Conservation (phyloP, 2,797 vertebrate genomes). For the Schizothorax lantsangensis region DNA sequence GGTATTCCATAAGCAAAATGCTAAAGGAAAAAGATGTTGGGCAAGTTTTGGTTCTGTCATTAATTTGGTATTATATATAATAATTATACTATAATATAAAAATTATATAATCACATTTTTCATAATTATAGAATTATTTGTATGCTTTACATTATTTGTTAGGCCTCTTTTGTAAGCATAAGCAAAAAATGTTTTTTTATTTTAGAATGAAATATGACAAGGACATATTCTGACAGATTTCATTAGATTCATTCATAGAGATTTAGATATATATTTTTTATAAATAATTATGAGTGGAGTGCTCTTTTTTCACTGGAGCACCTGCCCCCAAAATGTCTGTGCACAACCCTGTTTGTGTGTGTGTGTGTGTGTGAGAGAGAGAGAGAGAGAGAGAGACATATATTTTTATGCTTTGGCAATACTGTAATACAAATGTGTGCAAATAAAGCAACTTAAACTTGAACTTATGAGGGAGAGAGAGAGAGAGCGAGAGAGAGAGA, state of each 20-base stretch:
- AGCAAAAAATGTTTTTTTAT: not conserved
- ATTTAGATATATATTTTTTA: not conserved
- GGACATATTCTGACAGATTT: not conserved
- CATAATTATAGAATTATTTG: not conserved
- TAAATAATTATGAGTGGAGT: too few species aligned
- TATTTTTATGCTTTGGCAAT: too few species aligned
- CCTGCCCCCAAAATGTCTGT: not conserved
- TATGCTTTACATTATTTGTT: not conserved
- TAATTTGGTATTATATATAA: not conserved
- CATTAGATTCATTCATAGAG: not conserved
- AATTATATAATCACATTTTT: not conserved
- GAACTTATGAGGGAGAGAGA: not conserved
- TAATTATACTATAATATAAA: not conserved
- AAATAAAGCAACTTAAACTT: too few species aligned
- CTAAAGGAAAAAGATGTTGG: not conserved
- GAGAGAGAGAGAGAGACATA: too few species aligned
- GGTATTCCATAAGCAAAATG: not conserved
- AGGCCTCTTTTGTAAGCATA: too few species aligned
- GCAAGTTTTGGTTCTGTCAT: not conserved
- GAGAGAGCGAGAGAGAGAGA: not conserved
- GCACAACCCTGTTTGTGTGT: not conserved
- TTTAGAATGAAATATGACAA: not conserved
- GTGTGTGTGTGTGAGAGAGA: too few species aligned
- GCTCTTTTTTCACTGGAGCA: too few species aligned
- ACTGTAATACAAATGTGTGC: too few species aligned